phyloP scores from a whole-genome alignment of 2,888 invertebrate genomes.

The Apamea crenata region DNA sequence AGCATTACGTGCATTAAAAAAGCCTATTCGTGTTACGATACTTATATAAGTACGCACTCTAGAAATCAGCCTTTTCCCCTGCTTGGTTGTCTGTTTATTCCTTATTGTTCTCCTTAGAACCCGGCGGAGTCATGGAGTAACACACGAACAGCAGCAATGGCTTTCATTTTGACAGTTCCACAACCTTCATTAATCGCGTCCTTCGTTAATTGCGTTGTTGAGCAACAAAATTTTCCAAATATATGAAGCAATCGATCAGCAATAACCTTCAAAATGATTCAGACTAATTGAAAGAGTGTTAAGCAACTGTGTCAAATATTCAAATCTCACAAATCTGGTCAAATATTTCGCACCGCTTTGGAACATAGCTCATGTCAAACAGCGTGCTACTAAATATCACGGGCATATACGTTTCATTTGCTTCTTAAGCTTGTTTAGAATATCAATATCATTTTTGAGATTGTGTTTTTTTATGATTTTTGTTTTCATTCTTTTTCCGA shows the following conservation, averaged over 20 bases:
- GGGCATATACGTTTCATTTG: background rate
- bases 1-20: background rate
- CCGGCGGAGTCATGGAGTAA: too few relatives aligned
- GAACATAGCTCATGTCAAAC: background rate
- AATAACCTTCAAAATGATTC: too few relatives aligned
- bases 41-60: background rate
- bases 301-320: too few relatives aligned
- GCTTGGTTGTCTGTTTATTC: background rate
- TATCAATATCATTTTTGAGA: background rate
- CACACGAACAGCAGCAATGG: too few relatives aligned
- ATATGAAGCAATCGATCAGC: too few relatives aligned
- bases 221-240: too few relatives aligned
- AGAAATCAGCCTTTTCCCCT: background rate
- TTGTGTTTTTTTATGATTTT: too few relatives aligned
- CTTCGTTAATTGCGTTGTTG: too few relatives aligned
- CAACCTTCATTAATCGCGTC: too few relatives aligned
- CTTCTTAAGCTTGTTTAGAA: background rate
- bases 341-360: background rate
- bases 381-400: too few relatives aligned
- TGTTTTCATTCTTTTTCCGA: background rate
- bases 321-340: background rate
- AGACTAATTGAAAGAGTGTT: too few relatives aligned
- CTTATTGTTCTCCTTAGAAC: background rate
- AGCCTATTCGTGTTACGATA: background rate
- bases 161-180: too few relatives aligned